These are phyloP conservation scores for Glossosoma conforme DNA, from an alignment of 1,140 invertebrate species.

Conservation along the genomic window DNA sequence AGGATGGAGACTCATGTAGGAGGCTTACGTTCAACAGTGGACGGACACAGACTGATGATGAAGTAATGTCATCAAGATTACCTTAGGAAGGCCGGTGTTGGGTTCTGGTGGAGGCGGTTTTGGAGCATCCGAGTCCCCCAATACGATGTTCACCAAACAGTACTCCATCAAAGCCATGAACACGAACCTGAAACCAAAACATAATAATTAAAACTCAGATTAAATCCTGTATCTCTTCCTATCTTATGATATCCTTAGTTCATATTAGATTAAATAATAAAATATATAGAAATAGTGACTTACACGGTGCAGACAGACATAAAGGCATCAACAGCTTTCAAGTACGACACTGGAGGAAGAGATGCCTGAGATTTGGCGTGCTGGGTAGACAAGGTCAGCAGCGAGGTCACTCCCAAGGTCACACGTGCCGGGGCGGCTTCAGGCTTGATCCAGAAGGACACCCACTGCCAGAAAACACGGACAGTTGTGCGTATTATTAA, in stretches of 20 bases:
- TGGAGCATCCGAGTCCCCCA: constrained; percentile 62
- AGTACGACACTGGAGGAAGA: constrained; percentile 82
- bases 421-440: constrained; percentile 84
- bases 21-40: too few species aligned
- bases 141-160: constrained; percentile 83
- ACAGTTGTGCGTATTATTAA: too few species aligned
- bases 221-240: constrained; percentile 5
- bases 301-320: constrained; percentile 87
- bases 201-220: too few species aligned
- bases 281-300: constrained; percentile 33
- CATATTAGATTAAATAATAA: too few species aligned
- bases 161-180: constrained; percentile 94
- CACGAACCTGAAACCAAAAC: constrained; percentile 61
- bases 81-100: constrained; percentile 7
- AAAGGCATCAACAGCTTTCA: constrained; percentile 86
- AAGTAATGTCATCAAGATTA: too few species aligned
- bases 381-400: constrained; percentile 86
- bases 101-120: constrained; percentile 22
- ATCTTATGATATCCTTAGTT: background rate
- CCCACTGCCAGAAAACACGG: constrained; percentile 59
- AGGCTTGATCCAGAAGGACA: constrained; percentile 91
- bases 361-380: constrained; percentile 87
- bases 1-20: too few species aligned
- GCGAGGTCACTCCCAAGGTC: constrained; percentile 83
- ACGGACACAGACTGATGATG: too few species aligned